Percentiles rank a stretch among this genome's conserved stretches.
phyloP scores from a whole-genome alignment of 2,797 vertebrate species.

The Molossus molossus region DNA sequence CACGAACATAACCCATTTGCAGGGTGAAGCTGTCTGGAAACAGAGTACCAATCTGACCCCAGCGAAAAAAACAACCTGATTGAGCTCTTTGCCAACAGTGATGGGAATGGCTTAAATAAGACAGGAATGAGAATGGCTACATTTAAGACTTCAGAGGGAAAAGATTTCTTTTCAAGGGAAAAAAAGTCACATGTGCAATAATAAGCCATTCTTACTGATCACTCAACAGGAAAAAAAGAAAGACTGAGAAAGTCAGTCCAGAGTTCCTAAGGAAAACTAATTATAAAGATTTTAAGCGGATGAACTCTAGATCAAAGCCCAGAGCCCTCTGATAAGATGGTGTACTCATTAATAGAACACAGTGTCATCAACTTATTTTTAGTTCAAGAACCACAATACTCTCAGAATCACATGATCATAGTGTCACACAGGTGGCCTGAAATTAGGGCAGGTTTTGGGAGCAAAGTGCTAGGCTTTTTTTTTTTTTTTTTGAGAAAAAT shows the following conservation, averaged over 20 bases:
- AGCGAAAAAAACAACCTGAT: background rate
- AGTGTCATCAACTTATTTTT: slow-evolving; percentile 80
- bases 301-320: slow-evolving; percentile 61
- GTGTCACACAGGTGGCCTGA: slow-evolving; percentile 73
- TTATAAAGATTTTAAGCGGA: background rate
- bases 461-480: background rate
- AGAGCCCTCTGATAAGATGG: slow-evolving; percentile 70
- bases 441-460: slow-evolving; percentile 74
- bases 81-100: background rate
- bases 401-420: slow-evolving; percentile 19
- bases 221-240: background rate
- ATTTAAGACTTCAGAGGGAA: background rate
- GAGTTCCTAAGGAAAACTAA: background rate
- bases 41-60: background rate
- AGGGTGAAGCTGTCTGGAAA: background rate
- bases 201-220: background rate
- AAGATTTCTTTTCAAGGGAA: background rate
- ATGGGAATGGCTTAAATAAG: background rate
- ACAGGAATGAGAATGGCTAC: background rate
- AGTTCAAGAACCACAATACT: slow-evolving; percentile 69
- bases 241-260: background rate
- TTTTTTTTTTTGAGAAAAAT: slow-evolving; percentile 20
- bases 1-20: background rate
- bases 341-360: slow-evolving; percentile 78
- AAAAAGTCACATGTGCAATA: background rate